A percentile compares a stretch with the other conserved stretches of the same genome.
These are phyloP conservation scores for Aurelia coerulea DNA, from an alignment of 30 jellyfish, hydroid and myxozoan species.

Conservation along the genomic window DNA sequence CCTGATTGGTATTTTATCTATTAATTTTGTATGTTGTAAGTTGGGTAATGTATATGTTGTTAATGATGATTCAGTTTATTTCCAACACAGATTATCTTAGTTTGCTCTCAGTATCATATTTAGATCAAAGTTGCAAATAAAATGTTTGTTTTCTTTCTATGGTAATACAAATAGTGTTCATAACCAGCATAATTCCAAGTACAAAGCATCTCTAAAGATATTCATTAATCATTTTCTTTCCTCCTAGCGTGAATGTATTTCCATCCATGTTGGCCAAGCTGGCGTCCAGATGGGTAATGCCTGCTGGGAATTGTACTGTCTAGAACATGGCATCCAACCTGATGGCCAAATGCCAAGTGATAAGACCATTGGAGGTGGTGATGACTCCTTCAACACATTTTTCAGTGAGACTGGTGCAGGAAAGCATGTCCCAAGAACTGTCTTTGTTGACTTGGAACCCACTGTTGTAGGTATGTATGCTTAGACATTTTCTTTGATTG, in stretches of 20 bases:
- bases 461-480: conserved; percentile 83
- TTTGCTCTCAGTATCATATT: too few species aligned
- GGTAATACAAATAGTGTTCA: too few species aligned
- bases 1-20: too few species aligned
- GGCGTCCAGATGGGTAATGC: conserved; percentile 97
- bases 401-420: conserved; percentile 98
- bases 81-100: too few species aligned
- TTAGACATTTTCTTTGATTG: too few species aligned
- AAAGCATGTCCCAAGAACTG: conserved; percentile 94
- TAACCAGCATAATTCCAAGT: too few species aligned
- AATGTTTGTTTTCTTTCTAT: too few species aligned
- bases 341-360: conserved; percentile 98
- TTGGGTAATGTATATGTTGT: too few species aligned
- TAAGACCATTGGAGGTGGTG: conserved; percentile 96
- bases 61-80: too few species aligned
- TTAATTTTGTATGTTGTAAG: too few species aligned
- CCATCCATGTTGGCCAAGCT: conserved; percentile 97
- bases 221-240: neutral
- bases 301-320: conserved; percentile 97
- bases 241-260: conserved; percentile 89
- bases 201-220: neutral
- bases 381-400: conserved; percentile 93
- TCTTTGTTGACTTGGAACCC: conserved; percentile 92
- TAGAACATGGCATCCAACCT: conserved; percentile 98
- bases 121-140: neutral